Base-by-base conservation (phyloP, 1,140 invertebrate species). In the Ditylenchus dipsaci region DNA sequence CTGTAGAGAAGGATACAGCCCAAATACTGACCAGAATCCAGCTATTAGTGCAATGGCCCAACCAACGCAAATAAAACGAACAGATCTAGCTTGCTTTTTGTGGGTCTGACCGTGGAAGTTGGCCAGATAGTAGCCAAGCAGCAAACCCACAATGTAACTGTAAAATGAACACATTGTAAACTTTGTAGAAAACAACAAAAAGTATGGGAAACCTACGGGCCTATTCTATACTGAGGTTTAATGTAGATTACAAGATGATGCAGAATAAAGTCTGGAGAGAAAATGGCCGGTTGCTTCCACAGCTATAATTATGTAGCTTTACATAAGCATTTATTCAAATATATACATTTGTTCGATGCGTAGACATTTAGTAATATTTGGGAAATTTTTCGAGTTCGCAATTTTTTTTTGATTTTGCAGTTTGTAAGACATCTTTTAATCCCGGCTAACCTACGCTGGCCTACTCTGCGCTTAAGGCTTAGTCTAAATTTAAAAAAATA, bases 141-240 rank as follows among this genome's bases (percentile, higher is more conserved):
- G 67, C 53, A 86, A 68, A 8, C 85, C 85, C 59, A 86, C 80
- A 65, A 84, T 77, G 68, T 84, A 53, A 5, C n/a, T 19, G 23
- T 15, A 3, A 38, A 11, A 3, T 5, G 8, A 53, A 53, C n/a
- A 26, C 49, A 26, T 7, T 53, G 3, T 7, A 53, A 53, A 53
- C n/a, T 7, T 3, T 21, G 11, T 45, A 11, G n/a, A 19, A 21
- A 15, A 17, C 49, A 53, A 17, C 15, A 53, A 17, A 17, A 17
- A 21, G 49, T 26, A 21, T 7, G 15, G 23, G 8, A 53, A 53
- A 53, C n/a, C n/a, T 53, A 86, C 19, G 84, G 79, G 0, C 83
- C 81, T 30, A 86, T 84, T 9, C 85, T 75, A 68, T 82, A 85
- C 81, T 84, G 85, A 1, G 85, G 85, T 33, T 82, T 83, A 23